A percentile compares a stretch with the other conserved stretches of the same genome.
Conservation (phyloP, 2,888 invertebrate species). For the Campoplex capitator region DNA sequence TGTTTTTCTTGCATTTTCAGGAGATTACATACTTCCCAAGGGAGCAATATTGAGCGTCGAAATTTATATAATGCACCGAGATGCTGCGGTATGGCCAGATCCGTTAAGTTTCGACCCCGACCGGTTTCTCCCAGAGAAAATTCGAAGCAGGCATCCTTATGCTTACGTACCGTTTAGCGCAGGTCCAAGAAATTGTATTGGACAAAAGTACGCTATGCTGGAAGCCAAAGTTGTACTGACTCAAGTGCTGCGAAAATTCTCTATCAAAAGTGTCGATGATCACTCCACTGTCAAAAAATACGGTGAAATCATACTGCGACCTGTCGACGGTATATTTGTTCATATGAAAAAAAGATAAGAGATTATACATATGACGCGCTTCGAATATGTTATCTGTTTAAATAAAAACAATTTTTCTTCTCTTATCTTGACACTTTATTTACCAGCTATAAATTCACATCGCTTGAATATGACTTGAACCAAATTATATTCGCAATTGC, state of each 20-base stretch:
- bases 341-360: conserved; percentile 43
- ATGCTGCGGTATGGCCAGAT: conserved; percentile 85
- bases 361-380: neutral
- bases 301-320: conserved; percentile 72
- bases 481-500: too few species aligned
- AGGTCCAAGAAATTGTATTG: conserved; percentile 81
- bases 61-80: conserved; percentile 85
- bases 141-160: conserved; percentile 75
- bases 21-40: conserved; percentile 83
- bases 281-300: conserved; percentile 69
- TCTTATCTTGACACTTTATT: too few species aligned
- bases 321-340: conserved; percentile 68
- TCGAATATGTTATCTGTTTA: neutral
- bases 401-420: neutral
- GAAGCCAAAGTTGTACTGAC: conserved; percentile 75
- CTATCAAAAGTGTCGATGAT: conserved; percentile 72
- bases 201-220: conserved; percentile 76
- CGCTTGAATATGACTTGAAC: too few species aligned
- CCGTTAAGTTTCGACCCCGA: conserved; percentile 85
- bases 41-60: conserved; percentile 82
- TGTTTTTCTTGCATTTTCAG: conserved; percentile 73
- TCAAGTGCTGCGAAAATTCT: conserved; percentile 75
- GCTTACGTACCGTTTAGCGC: conserved; percentile 81
- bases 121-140: conserved; percentile 83
- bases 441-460: too few species aligned